Evolutionary conservation across 2,113 vertebrate genomes (phyloP).

Genomic region (Megatriorchis doriae): DNA sequence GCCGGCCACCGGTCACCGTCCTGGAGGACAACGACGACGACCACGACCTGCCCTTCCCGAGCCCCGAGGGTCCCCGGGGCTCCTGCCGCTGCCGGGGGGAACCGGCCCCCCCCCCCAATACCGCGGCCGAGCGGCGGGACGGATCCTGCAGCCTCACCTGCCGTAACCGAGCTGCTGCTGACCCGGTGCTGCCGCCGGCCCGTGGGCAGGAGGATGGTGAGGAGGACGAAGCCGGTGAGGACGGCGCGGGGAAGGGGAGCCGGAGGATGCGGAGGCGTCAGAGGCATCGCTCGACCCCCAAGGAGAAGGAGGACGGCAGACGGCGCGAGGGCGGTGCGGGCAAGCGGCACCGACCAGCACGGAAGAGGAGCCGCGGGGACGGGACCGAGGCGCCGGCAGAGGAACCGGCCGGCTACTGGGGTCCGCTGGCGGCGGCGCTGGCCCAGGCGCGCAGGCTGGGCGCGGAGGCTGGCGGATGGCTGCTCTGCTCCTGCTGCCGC

Average conservation of each 20-base stretch:
- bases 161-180: background rate
- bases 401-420: constrained; percentile 58
- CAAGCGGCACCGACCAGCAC: constrained; percentile 75
- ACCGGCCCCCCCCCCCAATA: background rate
- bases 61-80: background rate
- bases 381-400: constrained; percentile 62
- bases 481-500: constrained; percentile 76
- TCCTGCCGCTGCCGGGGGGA: constrained; percentile 35
- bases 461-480: constrained; percentile 75
- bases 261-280: constrained; percentile 44
- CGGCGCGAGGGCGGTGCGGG: constrained; percentile 37
- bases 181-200: background rate
- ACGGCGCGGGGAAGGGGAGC: background rate
- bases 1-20: background rate
- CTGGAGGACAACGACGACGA: background rate
- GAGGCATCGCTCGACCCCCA: constrained; percentile 32
- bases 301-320: background rate
- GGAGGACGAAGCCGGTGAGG: background rate
- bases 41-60: background rate
- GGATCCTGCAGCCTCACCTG: constrained; percentile 38
- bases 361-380: constrained; percentile 78
- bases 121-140: background rate
- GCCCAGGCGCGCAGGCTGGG: constrained; percentile 52
- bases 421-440: constrained; percentile 78
- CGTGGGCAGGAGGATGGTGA: constrained; percentile 36